Conservation (phyloP, 2,888 invertebrate species). For the Pseudococcus longispinus region DNA sequence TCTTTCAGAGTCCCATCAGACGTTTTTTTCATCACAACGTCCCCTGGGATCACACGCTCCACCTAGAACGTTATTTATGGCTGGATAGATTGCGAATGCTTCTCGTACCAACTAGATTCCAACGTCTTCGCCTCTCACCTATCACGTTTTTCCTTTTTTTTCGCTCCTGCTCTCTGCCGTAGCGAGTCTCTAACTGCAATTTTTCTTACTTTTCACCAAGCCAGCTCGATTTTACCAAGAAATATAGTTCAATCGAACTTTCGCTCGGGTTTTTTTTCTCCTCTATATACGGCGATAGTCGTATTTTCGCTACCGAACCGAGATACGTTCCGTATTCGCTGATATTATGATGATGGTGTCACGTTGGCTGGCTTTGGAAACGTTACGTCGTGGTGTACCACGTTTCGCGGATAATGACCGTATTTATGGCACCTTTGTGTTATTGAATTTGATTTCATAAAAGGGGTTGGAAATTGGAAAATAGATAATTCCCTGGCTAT, state of each 20-base stretch:
- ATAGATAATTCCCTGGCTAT: not conserved
- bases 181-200: constrained; percentile 34
- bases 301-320: not conserved
- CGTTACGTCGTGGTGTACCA: not conserved
- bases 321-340: not conserved
- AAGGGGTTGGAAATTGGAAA: not conserved
- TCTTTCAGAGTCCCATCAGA: constrained; percentile 61
- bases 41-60: constrained; percentile 60
- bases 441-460: constrained; percentile 8
- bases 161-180: not conserved
- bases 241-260: constrained; percentile 45
- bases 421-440: not conserved
- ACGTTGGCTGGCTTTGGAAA: not conserved
- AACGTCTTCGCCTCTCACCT: constrained; percentile 39
- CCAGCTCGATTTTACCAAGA: constrained; percentile 34
- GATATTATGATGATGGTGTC: not conserved
- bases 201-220: constrained; percentile 46
- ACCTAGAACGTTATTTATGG: constrained; percentile 52
- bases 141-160: constrained; percentile 17
- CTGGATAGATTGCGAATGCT: constrained; percentile 49
- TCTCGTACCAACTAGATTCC: constrained; percentile 59
- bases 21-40: constrained; percentile 63
- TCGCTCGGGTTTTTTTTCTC: not conserved
- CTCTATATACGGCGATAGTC: not conserved
- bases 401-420: not conserved